Percentiles rank a stretch among this genome's conserved stretches.
These are phyloP conservation scores for Heliconius sara DNA, from an alignment of 2,888 invertebrate genomes.

Conservation along the genomic window DNA sequence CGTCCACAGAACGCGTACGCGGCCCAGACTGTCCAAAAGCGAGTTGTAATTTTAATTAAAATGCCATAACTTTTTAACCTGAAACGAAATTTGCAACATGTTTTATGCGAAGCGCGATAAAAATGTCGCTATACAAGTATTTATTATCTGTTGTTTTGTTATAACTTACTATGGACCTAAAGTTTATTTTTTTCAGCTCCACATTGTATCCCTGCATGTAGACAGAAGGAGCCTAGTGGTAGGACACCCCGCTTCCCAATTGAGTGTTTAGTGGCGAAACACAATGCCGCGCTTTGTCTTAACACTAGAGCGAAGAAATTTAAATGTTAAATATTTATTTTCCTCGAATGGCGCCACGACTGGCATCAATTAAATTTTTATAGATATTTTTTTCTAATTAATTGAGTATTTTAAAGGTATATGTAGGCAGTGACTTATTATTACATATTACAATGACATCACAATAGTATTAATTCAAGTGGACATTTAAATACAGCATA, in stretches of 20 bases:
- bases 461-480: not conserved
- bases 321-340: too few species aligned
- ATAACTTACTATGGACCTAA: not conserved
- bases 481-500: conserved; percentile 6
- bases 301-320: too few species aligned
- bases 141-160: conserved; percentile 23
- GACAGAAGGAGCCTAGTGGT: too few species aligned
- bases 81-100: conserved; percentile 49
- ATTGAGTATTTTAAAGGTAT: not conserved
- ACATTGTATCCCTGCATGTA: too few species aligned
- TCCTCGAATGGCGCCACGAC: too few species aligned
- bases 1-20: conserved; percentile 66
- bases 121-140: conserved; percentile 33
- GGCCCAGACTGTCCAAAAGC: conserved; percentile 60
- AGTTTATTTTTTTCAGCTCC: too few species aligned
- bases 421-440: not conserved
- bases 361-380: too few species aligned
- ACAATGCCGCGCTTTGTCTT: too few species aligned
- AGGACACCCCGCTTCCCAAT: too few species aligned
- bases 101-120: conserved; percentile 35
- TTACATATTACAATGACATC: not conserved
- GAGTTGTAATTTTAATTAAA: conserved; percentile 78
- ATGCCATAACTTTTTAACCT: conserved; percentile 71
- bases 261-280: too few species aligned
- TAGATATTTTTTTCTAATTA: too few species aligned